Base-by-base conservation (phyloP, 2,113 vertebrate genomes). In the Oceanites oceanicus region DNA sequence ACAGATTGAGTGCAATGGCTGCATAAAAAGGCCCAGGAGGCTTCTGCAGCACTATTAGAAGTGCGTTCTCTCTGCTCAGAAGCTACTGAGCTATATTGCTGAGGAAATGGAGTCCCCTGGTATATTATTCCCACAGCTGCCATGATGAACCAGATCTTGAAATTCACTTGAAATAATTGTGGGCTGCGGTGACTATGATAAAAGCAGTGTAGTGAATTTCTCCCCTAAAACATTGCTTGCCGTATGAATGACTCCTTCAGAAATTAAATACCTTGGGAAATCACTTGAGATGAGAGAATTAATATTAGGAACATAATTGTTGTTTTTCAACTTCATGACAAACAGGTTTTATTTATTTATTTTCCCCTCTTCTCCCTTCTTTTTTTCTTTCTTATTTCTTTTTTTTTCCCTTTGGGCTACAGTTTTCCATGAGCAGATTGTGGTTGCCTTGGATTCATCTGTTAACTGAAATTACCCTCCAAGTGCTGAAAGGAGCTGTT, bases 111-210 rank as follows among this genome's bases (percentile, higher is more conserved):
- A 49, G 47, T 96, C 88, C 87, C 92, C 52, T 81, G 59, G 82
- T 74, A 71, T 67, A 94, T 96, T 96, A 92, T 93, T 97, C 91
- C 94, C 88, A 82, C 45, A 73, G 84, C 40, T 94, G 55, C 88
- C 55, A 30, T 86, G 84, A 89, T 77, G 82, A 94, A 40, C 47
- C 70, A 94, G 56, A 68, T 67, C 67, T 90, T 93, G 36, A 86
- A 94, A 96, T 74, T 81, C 79, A 81, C 36, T 75, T 70, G 74
- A 96, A 96, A 78, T 75, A 65, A 84, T 86, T 96, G 74, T 87
- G 49, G 38, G 68, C 42, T 66, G 23, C 40, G 29, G 86, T 90
- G 77, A 77, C 83, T 90, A 63, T 81, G 65, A 90, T 15, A 79
- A 49, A 47, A 88, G 53, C 40, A 71, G 32, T 7, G 14, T 15